A percentile compares a stretch with the other conserved stretches of the same genome.
These are phyloP conservation scores for Pituophis catenifer DNA, from an alignment of 2,113 vertebrate genomes.

Conservation along the genomic window DNA sequence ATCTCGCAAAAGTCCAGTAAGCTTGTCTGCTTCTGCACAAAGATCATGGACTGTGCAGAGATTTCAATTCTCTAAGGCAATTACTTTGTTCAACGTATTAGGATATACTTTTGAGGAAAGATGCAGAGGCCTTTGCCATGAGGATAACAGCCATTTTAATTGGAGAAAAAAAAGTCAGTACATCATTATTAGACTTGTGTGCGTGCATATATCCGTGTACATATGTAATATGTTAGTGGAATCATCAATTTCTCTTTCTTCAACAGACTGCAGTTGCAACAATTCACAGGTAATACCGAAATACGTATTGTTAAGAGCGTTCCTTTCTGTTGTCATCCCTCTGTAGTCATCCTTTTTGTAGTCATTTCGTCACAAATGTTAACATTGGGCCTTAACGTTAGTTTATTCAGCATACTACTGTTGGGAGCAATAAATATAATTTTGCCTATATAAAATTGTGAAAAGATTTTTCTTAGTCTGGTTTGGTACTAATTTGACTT, in stretches of 20 bases:
- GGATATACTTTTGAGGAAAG: not conserved
- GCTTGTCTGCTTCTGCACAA: too few relatives aligned
- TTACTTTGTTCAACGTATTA: not conserved
- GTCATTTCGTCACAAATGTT: not conserved
- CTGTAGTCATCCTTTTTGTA: not conserved
- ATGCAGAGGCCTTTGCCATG: too few relatives aligned
- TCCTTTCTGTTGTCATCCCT: not conserved
- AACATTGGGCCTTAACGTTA: not conserved
- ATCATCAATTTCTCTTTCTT: constrained; percentile 19
- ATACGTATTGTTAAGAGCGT: not conserved
- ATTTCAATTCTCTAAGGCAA: not conserved
- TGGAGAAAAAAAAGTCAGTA: not conserved
- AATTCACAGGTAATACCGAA: constrained; percentile 81
- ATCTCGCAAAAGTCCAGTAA: too few relatives aligned
- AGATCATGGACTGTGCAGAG: not conserved
- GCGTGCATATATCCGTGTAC: not conserved
- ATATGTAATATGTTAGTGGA: not conserved
- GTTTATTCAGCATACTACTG: not conserved
- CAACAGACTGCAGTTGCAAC: constrained; percentile 80
- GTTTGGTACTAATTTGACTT: not conserved
- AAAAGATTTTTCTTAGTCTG: not conserved
- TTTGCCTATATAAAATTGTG: not conserved
- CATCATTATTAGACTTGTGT: not conserved
- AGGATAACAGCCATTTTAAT: not conserved
- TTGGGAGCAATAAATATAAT: not conserved